Conservation (phyloP, 2,113 vertebrate species). For the Vidua chalybeata region DNA sequence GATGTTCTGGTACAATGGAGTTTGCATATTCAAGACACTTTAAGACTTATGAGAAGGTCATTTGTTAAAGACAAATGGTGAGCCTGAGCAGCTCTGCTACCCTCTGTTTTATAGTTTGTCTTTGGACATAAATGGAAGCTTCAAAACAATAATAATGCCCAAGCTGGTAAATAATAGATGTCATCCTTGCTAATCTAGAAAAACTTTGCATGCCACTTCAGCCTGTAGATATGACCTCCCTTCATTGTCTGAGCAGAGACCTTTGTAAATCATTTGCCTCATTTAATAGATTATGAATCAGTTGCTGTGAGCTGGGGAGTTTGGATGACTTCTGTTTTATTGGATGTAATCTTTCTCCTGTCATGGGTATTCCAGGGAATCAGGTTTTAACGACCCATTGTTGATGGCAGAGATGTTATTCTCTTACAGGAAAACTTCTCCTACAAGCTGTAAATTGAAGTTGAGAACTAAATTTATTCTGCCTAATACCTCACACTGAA, state of each 20-base stretch:
- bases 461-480: conserved; percentile 47
- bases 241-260: conserved; percentile 8
- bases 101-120: background rate
- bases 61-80: background rate
- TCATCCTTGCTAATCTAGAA: conserved; percentile 35
- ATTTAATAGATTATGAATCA: conserved; percentile 43
- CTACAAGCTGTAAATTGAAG: conserved; percentile 42
- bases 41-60: conserved; percentile 30
- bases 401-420: conserved; percentile 27
- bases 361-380: background rate
- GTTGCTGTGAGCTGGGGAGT: background rate
- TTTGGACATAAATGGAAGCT: conserved; percentile 7
- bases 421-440: conserved; percentile 5
- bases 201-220: background rate
- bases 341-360: conserved; percentile 55
- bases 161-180: conserved; percentile 18
- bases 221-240: background rate
- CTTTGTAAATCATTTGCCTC: conserved; percentile 53
- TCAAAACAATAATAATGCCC: conserved; percentile 16
- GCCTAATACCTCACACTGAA: background rate
- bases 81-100: background rate
- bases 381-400: background rate
- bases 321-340: conserved; percentile 43
- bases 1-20: conserved; percentile 32
- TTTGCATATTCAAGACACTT: conserved; percentile 46